phyloP scores from a whole-genome alignment of 1,140 invertebrate genomes.

The Spodoptera litura region DNA sequence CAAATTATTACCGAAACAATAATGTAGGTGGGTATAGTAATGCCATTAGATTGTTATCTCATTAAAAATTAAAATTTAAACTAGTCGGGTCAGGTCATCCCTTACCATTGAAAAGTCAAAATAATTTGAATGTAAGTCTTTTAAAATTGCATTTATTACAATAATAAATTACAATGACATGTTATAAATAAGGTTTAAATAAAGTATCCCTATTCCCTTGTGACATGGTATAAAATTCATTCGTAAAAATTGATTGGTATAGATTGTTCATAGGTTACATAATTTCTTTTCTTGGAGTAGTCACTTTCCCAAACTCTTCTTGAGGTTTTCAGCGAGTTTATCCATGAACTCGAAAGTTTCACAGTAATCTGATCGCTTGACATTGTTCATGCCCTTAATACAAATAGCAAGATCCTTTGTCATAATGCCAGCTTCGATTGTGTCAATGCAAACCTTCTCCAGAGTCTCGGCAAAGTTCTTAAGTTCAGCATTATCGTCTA shows the following conservation, averaged over 20 bases:
- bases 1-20: too few species aligned
- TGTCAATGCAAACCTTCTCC: conserved; percentile 96
- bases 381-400: conserved; percentile 96
- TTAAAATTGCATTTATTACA: conserved; percentile 49
- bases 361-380: conserved; percentile 95
- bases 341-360: conserved; percentile 99
- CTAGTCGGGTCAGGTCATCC: neutral
- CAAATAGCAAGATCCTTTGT: conserved; percentile 99
- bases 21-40: neutral
- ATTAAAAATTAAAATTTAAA: conserved; percentile 18
- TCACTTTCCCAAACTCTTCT: conserved; percentile 86
- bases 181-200: conserved; percentile 72
- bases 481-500: conserved; percentile 94
- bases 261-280: conserved; percentile 67
- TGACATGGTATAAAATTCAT: conserved; percentile 55
- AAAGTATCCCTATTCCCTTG: conserved; percentile 69
- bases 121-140: conserved; percentile 1
- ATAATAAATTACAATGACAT: conserved; percentile 49
- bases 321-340: conserved; percentile 97
- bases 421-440: conserved; percentile 97
- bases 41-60: neutral
- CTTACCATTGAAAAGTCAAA: conserved; percentile 10
- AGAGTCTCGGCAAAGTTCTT: conserved; percentile 93
- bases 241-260: conserved; percentile 50
- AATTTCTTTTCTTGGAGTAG: conserved; percentile 56